Base-by-base conservation (phyloP, 2,888 invertebrate genomes). In the Luperina nickerlii region DNA sequence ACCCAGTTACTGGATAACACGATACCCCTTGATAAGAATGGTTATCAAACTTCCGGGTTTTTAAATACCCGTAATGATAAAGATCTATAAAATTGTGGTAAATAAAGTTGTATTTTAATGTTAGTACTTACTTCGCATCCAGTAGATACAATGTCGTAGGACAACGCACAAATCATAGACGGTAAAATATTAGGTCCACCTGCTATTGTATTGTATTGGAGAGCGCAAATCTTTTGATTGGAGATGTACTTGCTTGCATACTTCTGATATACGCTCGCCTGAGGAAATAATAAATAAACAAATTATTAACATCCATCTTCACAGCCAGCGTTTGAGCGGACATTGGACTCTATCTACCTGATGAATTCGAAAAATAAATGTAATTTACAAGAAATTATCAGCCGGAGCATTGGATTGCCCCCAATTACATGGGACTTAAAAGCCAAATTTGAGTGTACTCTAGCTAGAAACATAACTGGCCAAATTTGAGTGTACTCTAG, bases 121-220 rank as follows among this genome's bases (percentile, higher is more conserved):
- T 0, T 51, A 27, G 66, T 89, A 92, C 94, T 94, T 88, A 95
- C 95, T 45, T 0, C 3, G 75, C 95, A 95, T 24, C 94, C 93
- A 13, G 90, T 79, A 65, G 94, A 88, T 0, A 90, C 18, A 15
- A 92, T 90, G 76, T 94, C 90, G 42, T 88, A 91, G 0, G 95
- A 92, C 9, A 91, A 90, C 18, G 95, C 94, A 76, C 95, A 95
- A 3, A 95, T 62, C 93, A 94, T 94, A 0, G 89, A 82, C 0
- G 90, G 84, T 24, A 91, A 84, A 32, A 95, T 88, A 69, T 95
- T 95, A 2, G 90, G 78, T 0, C 57, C 20, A 0, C 57, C 74
- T 0, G 78, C 3, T 0, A 76, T 20, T 0, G 48, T n/a, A 71
- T 91, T 93, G 83, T 90, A 93, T 4, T 93, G 54, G 0, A 15